A percentile compares a stretch with the other conserved stretches of the same genome.
Conservation (phyloP, 1,140 invertebrate genomes). For the Colletes gigas region DNA sequence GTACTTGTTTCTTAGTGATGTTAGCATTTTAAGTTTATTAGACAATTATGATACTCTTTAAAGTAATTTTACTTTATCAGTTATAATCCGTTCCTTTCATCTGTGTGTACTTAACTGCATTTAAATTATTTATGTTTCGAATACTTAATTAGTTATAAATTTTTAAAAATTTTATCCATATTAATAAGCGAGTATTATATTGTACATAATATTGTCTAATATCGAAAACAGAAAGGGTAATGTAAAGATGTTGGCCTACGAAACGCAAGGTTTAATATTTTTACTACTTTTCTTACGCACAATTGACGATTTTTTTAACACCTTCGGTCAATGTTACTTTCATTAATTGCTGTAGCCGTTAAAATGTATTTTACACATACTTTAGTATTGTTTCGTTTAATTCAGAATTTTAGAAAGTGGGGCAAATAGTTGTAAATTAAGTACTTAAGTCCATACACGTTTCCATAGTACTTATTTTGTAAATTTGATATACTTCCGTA, state of each 20-base stretch:
- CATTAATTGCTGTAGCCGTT: not conserved
- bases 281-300: not conserved
- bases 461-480: not conserved
- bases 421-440: not conserved
- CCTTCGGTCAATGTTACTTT: not conserved
- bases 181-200: not conserved
- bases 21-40: not conserved
- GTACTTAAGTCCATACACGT: not conserved
- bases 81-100: not conserved
- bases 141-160: constrained; percentile 5
- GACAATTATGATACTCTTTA: not conserved
- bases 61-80: not conserved
- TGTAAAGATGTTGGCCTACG: not conserved
- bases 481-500: not conserved
- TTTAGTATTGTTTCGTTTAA: not conserved
- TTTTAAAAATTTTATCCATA: not conserved
- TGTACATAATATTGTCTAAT: not conserved
- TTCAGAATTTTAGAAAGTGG: not conserved
- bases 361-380: not conserved
- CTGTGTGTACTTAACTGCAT: not conserved
- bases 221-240: not conserved
- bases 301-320: not conserved
- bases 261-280: constrained; percentile 3
- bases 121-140: not conserved
- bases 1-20: not conserved